Conservation (phyloP, 1,140 invertebrate species). For the Bombyx mandarina region DNA sequence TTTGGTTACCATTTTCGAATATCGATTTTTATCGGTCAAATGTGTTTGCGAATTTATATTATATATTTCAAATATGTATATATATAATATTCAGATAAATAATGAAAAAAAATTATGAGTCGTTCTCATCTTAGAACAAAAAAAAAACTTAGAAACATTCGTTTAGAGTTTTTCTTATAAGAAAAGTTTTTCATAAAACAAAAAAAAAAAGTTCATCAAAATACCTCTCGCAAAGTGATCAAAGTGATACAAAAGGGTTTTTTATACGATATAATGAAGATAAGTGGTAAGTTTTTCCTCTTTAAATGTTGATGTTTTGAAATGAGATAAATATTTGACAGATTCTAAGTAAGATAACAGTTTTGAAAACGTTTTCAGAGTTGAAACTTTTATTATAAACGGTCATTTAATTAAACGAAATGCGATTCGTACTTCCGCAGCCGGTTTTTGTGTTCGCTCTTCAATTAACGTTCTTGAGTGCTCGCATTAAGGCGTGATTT, state of each 20-base stretch:
- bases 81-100: no score
- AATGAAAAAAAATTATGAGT: neutral
- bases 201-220: slow-evolving; percentile 43
- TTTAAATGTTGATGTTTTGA: slow-evolving; percentile 61
- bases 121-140: neutral
- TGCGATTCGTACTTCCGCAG: neutral
- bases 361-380: slow-evolving; percentile 12
- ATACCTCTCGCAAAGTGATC: slow-evolving; percentile 66
- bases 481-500: no score
- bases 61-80: no score
- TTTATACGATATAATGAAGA: slow-evolving; percentile 58
- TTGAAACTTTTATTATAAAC: no score
- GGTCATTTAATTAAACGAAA: no score
- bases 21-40: no score
- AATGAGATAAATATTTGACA: slow-evolving; percentile 58
- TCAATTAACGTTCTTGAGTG: neutral
- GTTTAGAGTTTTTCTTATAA: slow-evolving; percentile 2
- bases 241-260: slow-evolving; percentile 58
- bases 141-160: no score
- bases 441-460: neutral
- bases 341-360: slow-evolving; percentile 48
- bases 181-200: slow-evolving; percentile 34
- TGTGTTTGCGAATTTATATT: no score
- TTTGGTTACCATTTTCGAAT: slow-evolving; percentile 21
- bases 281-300: slow-evolving; percentile 58